phyloP scores from a whole-genome alignment of 2,113 vertebrate species.

The Muscicapa adusta region DNA sequence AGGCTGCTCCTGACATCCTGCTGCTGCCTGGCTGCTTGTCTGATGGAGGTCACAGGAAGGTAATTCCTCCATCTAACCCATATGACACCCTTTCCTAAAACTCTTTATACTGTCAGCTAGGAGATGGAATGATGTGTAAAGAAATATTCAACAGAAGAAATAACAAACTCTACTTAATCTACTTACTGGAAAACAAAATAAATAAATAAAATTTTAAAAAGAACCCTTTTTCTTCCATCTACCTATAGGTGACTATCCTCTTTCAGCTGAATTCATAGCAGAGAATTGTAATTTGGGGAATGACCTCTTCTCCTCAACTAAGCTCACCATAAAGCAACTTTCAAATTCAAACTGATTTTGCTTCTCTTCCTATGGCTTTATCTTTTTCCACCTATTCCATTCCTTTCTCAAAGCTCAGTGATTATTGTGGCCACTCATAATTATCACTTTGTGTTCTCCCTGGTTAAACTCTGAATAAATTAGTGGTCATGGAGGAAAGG shows the following conservation, averaged over 20 bases:
- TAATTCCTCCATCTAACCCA: not conserved
- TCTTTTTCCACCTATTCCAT: not conserved
- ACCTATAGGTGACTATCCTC: not conserved
- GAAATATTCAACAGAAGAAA: not conserved
- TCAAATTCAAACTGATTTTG: not conserved
- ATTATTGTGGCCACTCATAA: not conserved
- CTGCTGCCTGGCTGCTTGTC: not conserved
- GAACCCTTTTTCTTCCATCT: fast-evolving
- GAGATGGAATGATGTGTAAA: not conserved
- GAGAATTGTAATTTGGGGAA: not conserved
- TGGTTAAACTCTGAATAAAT: not conserved
- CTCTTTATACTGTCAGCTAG: not conserved
- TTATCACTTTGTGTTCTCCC: not conserved
- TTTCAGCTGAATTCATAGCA: not conserved
- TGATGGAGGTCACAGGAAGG: not conserved
- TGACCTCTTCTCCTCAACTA: not conserved
- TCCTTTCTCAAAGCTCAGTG: not conserved
- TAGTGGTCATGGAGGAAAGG: not conserved
- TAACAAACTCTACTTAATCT: not conserved
- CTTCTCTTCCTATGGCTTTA: not conserved
- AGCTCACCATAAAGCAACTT: not conserved
- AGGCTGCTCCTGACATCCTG: not conserved
- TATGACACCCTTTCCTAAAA: not conserved
- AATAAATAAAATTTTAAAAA: no score
- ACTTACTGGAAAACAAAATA: not conserved